Evolutionary conservation across 2,888 invertebrate genomes (phyloP).

Genomic region (Suillia variegata): DNA sequence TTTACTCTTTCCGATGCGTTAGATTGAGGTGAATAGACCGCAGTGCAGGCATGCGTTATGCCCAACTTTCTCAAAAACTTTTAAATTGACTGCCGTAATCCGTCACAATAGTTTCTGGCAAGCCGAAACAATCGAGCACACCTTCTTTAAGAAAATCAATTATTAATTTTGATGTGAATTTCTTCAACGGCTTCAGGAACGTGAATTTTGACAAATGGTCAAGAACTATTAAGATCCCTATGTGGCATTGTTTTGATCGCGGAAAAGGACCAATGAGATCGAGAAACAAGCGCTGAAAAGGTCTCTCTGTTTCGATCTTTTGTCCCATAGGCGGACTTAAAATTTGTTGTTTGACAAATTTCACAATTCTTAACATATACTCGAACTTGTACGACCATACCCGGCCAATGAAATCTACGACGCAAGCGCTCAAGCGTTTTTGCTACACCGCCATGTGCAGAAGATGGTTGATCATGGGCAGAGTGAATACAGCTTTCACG

Average conservation of each 20-base stretch:
- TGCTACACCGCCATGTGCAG: neutral
- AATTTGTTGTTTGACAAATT: constrained; percentile 1
- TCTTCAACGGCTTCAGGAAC: constrained; percentile 4
- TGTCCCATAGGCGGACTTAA: constrained; percentile 9
- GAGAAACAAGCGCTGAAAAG: constrained; percentile 15
- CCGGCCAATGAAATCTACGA: constrained; percentile 13
- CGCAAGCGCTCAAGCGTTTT: constrained; percentile 5
- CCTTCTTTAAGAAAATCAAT: constrained; percentile 17
- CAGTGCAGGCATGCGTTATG: constrained; percentile 35
- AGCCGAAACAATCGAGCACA: constrained; percentile 34
- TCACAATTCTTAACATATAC: constrained; percentile 2
- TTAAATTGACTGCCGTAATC: constrained; percentile 38
- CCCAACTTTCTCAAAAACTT: constrained; percentile 19
- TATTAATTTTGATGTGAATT: constrained; percentile 6
- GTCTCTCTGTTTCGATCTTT: neutral
- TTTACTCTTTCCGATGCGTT: constrained; percentile 47
- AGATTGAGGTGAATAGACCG: constrained; percentile 1
- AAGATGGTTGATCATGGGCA: too few species aligned
- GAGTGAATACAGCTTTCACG: too few species aligned
- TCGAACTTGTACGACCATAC: constrained; percentile 1
- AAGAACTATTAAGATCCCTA: constrained; percentile 3
- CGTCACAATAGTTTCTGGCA: constrained; percentile 28
- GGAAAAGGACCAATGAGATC: constrained; percentile 15
- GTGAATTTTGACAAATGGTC: constrained; percentile 14
- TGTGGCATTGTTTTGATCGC: constrained; percentile 1